Percentiles rank a stretch among this genome's conserved stretches.
These are phyloP conservation scores for Pygmarrhopalites habei DNA, from an alignment of 1,140 invertebrate genomes.

Conservation along the genomic window DNA sequence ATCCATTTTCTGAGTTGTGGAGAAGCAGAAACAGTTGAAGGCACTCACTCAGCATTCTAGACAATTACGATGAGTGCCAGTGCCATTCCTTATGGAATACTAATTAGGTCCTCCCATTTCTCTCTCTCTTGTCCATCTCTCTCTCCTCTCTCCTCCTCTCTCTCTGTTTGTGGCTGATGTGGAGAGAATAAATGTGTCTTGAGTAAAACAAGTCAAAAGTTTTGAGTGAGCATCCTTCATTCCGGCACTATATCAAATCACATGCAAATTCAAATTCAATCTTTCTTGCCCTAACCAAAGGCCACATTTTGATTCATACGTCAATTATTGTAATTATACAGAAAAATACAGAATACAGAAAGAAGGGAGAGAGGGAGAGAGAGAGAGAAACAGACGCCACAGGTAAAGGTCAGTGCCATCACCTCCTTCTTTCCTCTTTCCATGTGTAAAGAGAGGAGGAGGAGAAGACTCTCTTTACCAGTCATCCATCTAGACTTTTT, in stretches of 20 bases:
- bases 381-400: constrained; percentile 1
- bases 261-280: constrained; percentile 11
- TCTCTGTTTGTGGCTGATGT: too few species aligned
- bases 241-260: neutral
- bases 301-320: constrained; percentile 23
- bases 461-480: neutral
- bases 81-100: constrained; percentile 24
- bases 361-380: neutral
- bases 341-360: neutral
- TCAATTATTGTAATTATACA: constrained; percentile 30
- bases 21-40: neutral
- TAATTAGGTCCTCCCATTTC: constrained; percentile 17
- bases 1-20: too few species aligned
- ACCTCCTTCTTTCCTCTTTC: too few species aligned
- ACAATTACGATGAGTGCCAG: constrained; percentile 13
- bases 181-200: too few species aligned
- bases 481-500: neutral
- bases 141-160: too few species aligned
- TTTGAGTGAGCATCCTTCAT: neutral
- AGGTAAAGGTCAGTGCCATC: constrained; percentile 31
- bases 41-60: constrained; percentile 11
- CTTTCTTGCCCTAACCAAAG: constrained; percentile 17
- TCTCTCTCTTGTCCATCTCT: too few species aligned
- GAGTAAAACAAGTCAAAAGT: neutral
- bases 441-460: too few species aligned